These are phyloP conservation scores for Spermophilus dauricus DNA, from an alignment of 2,113 vertebrate genomes.

Conservation along the genomic window DNA sequence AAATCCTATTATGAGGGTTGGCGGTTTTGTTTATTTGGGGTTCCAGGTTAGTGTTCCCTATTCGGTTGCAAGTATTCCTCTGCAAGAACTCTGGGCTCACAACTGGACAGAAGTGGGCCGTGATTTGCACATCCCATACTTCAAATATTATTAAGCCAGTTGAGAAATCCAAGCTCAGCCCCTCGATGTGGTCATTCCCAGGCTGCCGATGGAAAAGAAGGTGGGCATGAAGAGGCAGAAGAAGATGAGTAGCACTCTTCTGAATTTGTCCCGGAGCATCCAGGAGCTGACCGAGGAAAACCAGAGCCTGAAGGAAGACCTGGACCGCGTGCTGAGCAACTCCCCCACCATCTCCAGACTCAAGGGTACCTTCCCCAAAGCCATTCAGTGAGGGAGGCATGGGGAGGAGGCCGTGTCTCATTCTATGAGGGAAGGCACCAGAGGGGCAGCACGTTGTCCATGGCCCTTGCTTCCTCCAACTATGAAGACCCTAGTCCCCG, in stretches of 20 bases:
- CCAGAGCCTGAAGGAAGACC: conserved; percentile 90
- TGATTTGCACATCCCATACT: fast-evolving
- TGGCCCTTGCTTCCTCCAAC: too few species aligned
- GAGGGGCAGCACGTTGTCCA: not conserved
- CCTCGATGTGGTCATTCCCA: conserved; percentile 64
- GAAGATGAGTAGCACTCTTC: conserved; percentile 89
- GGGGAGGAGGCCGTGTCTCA: fast-evolving
- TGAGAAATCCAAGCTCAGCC: not conserved
- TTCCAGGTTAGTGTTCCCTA: not conserved
- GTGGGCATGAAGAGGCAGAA: conserved; percentile 90
- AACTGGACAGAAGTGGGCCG: not conserved
- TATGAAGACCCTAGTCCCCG: fast-evolving
- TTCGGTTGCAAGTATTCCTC: fast-evolving
- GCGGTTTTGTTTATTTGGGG: not conserved
- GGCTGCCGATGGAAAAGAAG: conserved; percentile 87
- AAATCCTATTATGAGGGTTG: not conserved
- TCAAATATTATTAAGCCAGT: fast-evolving
- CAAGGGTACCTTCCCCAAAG: conserved; percentile 87
- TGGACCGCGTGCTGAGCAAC: conserved; percentile 87
- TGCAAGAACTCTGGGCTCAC: not conserved
- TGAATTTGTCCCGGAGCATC: conserved; percentile 91
- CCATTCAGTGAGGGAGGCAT: fast-evolving
- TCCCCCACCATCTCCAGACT: conserved; percentile 83
- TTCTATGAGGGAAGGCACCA: not conserved
- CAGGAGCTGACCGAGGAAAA: conserved; percentile 94